These are phyloP conservation scores for Popillia japonica DNA, from an alignment of 1,140 invertebrate genomes.

Conservation along the genomic window DNA sequence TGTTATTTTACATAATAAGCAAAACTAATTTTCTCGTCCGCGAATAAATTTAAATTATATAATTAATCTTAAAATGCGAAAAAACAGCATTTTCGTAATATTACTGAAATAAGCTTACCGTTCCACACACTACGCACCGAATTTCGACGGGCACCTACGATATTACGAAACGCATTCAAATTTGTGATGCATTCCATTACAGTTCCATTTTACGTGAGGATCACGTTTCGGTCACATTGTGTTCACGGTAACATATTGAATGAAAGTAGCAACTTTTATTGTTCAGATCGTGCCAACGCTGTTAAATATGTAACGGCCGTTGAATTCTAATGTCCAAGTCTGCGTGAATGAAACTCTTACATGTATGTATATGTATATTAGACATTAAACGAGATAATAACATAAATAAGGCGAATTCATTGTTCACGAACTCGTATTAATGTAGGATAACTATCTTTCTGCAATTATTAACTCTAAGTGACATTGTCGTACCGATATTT, in stretches of 20 bases:
- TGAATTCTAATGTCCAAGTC: background rate
- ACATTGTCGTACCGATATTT: slow-evolving; percentile 20
- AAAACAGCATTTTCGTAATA: background rate
- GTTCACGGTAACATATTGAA: background rate
- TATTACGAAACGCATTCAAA: slow-evolving; percentile 2
- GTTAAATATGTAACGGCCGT: slow-evolving; percentile 5
- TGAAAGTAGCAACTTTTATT: background rate
- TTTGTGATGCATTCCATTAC: background rate
- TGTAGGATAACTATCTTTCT: slow-evolving; percentile 16
- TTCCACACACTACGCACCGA: background rate
- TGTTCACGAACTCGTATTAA: background rate
- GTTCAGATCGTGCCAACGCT: background rate
- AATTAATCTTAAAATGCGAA: no score
- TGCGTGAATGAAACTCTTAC: background rate
- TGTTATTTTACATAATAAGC: no score
- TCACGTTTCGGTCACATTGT: background rate
- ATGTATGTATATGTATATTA: background rate
- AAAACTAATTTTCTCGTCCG: no score
- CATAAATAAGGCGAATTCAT: slow-evolving; percentile 12
- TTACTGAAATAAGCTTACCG: background rate
- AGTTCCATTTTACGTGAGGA: slow-evolving; percentile 28
- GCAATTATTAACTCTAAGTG: background rate
- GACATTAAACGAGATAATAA: background rate
- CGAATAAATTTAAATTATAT: no score
- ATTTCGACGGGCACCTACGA: background rate